Conservation (phyloP, 92 coral and sea anemone genomes). For the Parazoanthus darwini region DNA sequence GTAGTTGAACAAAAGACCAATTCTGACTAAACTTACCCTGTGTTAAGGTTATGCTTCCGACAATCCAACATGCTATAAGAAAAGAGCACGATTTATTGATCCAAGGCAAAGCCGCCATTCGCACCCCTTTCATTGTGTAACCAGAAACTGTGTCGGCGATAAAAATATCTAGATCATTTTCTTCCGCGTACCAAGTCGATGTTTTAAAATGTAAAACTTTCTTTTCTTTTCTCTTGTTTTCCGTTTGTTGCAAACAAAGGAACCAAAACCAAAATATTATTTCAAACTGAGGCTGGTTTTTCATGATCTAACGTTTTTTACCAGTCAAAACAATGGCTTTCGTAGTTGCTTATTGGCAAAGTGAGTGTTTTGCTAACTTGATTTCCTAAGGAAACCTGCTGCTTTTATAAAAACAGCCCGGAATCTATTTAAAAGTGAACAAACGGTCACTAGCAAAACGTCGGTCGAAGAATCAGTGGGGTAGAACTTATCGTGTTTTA, state of each 20-base stretch:
- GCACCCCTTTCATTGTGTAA: too few relatives aligned
- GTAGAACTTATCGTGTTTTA: neutral
- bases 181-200: neutral
- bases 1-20: neutral
- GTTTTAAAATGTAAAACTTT: neutral
- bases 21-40: neutral
- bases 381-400: slow-evolving; percentile 9
- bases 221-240: slow-evolving; percentile 10
- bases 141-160: neutral
- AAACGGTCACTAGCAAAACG: neutral
- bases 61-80: neutral
- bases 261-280: slow-evolving; percentile 18
- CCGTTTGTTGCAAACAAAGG: slow-evolving; percentile 6
- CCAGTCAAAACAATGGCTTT: slow-evolving; percentile 35
- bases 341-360: slow-evolving; percentile 35
- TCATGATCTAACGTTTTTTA: slow-evolving; percentile 22
- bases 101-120: slow-evolving; percentile 5
- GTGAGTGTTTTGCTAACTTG: neutral
- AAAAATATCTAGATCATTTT: neutral
- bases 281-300: neutral
- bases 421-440: neutral
- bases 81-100: neutral
- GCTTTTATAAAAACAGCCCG: slow-evolving; percentile 17
- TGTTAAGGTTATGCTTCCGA: neutral
- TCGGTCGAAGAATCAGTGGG: neutral